Conservation (phyloP, 2,888 invertebrate genomes). For the Gymnoscelis rufifasciata region DNA sequence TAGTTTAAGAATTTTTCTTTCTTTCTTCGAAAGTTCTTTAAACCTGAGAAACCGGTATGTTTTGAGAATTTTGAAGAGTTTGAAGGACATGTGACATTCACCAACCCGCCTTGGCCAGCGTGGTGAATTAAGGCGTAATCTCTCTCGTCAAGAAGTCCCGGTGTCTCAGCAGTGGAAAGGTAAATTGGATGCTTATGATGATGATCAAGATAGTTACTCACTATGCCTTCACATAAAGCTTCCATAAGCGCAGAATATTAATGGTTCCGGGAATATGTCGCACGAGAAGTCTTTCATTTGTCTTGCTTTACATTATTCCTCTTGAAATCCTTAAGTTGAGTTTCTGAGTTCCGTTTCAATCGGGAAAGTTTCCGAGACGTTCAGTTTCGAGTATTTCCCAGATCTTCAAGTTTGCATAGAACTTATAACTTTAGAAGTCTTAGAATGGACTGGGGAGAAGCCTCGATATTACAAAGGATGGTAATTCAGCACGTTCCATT, state of each 20-base stretch:
- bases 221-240: not conserved
- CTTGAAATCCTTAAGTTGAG: conserved; percentile 6
- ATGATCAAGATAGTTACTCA: too few species aligned
- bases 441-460: conserved; percentile 4
- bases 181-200: too few species aligned
- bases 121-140: too few species aligned
- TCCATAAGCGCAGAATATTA: not conserved
- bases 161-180: too few species aligned
- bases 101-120: too few species aligned
- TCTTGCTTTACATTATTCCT: conserved; percentile 10
- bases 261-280: conserved; percentile 1
- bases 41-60: too few species aligned
- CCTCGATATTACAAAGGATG: not conserved
- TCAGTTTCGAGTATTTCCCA: conserved; percentile 4
- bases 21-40: too few species aligned
- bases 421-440: conserved; percentile 12
- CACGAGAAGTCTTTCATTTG: conserved; percentile 6
- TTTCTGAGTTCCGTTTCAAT: conserved; percentile 11
- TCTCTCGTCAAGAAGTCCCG: too few species aligned
- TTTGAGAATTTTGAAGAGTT: too few species aligned
- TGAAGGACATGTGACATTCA: too few species aligned
- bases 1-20: too few species aligned
- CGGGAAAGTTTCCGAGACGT: conserved; percentile 14
- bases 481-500: conserved; percentile 4
- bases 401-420: conserved; percentile 3